Evolutionary conservation across 2,797 vertebrate genomes (phyloP), one percentile per base, ranked within the genome.

Genomic region (Poecile montanus): DNA sequence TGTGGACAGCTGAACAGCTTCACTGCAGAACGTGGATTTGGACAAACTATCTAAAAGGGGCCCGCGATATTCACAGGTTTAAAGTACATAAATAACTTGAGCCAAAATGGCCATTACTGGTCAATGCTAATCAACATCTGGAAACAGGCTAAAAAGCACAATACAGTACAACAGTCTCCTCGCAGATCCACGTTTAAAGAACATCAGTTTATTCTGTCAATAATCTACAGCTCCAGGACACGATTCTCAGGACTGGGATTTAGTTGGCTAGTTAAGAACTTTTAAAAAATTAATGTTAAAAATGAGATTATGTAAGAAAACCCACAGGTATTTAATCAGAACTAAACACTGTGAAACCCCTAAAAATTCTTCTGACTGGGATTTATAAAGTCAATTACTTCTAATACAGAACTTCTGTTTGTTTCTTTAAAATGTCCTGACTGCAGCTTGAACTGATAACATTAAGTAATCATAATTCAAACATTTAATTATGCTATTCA

Each of bases 61-160:
- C 98, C 95, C 14, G 97, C 97, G 98, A 98, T 98, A 99, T 98
- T 98, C 98, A 98, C 98, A 98, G 94, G 98, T 98, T 98, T 98
- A 98, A 98, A 98, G 98, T 98, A 98, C 98, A 99, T 98, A 97
- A 97, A 98, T 97, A 97, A 95, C 94, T 95, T 79, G 92, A 97
- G 95, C 94, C 96, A 93, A 97, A 96, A 88, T 32, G 97, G 97
- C 98, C 96, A 96, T 98, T 96, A 98, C 97, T 96, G 98, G 96
- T 92, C 96, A 98, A 98, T 97, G 98, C 98, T 99, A 99, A 98
- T 98, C 90, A 97, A 98, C 96, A 98, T 97, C 97, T 97, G 95
- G 93, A 97, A 97, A 97, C 95, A 97, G 97, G 98, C 97, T 97
- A 97, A 97, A 95, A 98, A 98, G 94, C 97, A 98, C 97, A 95